phyloP scores from a whole-genome alignment of 2,113 vertebrate species.

The Xenopus tropicalis region DNA sequence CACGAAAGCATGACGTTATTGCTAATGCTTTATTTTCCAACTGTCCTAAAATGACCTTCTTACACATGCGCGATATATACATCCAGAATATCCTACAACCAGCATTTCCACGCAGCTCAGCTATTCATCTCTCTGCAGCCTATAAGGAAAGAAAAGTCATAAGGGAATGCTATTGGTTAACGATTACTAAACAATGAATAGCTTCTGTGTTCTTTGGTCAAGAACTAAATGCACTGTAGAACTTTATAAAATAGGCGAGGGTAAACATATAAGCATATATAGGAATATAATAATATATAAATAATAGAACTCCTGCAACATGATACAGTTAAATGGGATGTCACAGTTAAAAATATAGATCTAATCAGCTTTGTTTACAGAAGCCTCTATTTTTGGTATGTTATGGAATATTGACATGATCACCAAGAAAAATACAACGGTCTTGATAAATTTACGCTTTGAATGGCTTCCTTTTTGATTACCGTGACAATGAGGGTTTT shows the following conservation, averaged over 20 bases:
- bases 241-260: not conserved
- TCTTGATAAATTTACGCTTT: too few species aligned
- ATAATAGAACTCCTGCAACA: too few species aligned
- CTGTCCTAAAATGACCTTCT: slow-evolving; percentile 29
- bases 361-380: too few species aligned
- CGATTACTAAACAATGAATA: slow-evolving; percentile 1
- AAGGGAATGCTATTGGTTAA: not conserved
- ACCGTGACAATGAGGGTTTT: too few species aligned
- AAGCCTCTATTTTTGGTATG: too few species aligned
- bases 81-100: slow-evolving; percentile 20
- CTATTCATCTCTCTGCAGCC: slow-evolving; percentile 1
- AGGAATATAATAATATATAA: too few species aligned
- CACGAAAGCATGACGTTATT: slow-evolving; percentile 32
- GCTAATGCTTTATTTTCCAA: slow-evolving; percentile 22
- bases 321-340: too few species aligned
- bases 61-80: slow-evolving; percentile 13
- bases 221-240: not conserved
- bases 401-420: too few species aligned
- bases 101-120: slow-evolving; percentile 16
- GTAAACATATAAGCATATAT: too few species aligned
- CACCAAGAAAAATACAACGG: too few species aligned
- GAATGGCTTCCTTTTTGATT: too few species aligned
- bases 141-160: not conserved
- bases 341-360: too few species aligned
- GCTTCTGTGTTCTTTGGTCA: not conserved